These are phyloP conservation scores for Falco columbarius DNA, from an alignment of 2,797 vertebrate genomes.

Conservation along the genomic window DNA sequence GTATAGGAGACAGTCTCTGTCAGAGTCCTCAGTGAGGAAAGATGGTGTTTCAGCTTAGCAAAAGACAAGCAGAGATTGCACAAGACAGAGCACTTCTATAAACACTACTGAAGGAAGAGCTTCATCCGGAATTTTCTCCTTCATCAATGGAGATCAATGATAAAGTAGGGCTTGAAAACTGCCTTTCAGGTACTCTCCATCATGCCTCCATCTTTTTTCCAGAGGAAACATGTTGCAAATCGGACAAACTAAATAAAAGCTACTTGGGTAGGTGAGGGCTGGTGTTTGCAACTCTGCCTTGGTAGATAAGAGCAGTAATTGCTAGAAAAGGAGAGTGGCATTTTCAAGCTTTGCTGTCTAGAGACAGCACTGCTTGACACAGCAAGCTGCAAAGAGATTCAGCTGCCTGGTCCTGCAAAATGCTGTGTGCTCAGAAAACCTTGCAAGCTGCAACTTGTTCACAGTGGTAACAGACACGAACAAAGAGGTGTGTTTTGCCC, in stretches of 20 bases:
- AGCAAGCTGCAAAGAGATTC: neutral
- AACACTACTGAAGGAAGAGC: neutral
- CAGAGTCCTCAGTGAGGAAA: neutral
- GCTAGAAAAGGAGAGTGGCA: neutral
- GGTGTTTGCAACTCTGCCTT: neutral
- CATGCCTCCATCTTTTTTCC: neutral
- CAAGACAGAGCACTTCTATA: neutral
- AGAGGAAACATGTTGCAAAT: neutral
- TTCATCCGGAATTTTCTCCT: neutral
- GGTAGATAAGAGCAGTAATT: neutral
- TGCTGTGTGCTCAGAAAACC: neutral
- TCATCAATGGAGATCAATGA: accelerated
- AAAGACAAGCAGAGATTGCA: neutral
- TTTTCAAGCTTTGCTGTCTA: neutral
- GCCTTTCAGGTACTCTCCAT: neutral
- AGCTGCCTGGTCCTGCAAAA: neutral
- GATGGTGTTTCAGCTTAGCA: neutral
- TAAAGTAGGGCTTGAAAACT: neutral
- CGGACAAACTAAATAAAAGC: neutral
- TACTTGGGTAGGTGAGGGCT: neutral
- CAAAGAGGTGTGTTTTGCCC: neutral
- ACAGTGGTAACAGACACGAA: neutral
- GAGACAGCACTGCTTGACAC: neutral
- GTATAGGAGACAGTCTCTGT: neutral
- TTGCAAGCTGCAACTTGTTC: neutral